Evolutionary conservation across 2,113 vertebrate species (phyloP).

Genomic region (Furnarius figulus): DNA sequence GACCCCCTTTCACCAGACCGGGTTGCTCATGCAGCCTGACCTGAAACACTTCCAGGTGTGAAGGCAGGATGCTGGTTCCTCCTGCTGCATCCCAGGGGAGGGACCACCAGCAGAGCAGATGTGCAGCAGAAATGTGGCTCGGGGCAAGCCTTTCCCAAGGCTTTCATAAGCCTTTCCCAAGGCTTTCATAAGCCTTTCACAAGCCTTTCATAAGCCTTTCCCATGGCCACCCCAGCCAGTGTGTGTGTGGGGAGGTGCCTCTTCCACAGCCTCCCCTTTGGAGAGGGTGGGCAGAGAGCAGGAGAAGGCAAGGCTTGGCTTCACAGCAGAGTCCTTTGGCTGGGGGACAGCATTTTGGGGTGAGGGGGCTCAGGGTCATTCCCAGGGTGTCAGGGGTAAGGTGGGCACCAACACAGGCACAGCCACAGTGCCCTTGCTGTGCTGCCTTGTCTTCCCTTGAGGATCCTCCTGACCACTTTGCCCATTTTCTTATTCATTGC

Average conservation of each 20-base stretch:
- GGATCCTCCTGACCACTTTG: not conserved
- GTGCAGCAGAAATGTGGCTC: not conserved
- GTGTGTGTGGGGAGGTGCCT: accelerated
- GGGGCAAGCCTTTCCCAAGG: accelerated
- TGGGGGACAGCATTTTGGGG: not conserved
- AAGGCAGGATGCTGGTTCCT: not conserved
- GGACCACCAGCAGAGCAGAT: not conserved
- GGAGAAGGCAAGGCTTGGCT: not conserved
- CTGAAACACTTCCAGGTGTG: not conserved
- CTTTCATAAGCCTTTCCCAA: too few relatives aligned
- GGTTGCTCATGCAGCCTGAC: not conserved
- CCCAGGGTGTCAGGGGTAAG: not conserved
- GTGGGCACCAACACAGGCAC: not conserved
- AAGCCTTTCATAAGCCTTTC: too few relatives aligned
- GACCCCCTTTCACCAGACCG: not conserved
- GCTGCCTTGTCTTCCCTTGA: not conserved
- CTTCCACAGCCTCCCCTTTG: not conserved
- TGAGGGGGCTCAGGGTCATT: not conserved
- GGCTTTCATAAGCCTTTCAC: too few relatives aligned
- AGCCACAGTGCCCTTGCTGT: not conserved
- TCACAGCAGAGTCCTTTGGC: not conserved
- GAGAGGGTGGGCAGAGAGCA: not conserved
- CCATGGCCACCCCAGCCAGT: accelerated
- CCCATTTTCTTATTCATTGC: not conserved
- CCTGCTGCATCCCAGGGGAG: accelerated